Percentiles rank a stretch among this genome's conserved stretches.
phyloP scores from a whole-genome alignment of 2,797 vertebrate genomes.

The Helicolenus hilgendorfi region DNA sequence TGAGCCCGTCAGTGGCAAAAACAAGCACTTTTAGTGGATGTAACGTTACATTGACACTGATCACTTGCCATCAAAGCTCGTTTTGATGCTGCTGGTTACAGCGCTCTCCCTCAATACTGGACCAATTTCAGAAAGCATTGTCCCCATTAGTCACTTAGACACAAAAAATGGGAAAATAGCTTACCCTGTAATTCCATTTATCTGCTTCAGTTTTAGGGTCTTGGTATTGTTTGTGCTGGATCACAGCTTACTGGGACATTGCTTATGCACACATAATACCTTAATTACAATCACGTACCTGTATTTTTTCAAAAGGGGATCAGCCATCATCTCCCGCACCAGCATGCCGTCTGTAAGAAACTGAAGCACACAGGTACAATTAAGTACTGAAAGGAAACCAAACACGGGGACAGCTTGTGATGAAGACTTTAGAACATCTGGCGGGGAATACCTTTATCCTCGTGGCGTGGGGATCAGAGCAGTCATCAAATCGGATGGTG shows the following conservation, averaged over 20 bases:
- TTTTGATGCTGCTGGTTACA: no score
- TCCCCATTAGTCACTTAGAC: neutral
- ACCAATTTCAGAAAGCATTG: neutral
- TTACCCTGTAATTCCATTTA: neutral
- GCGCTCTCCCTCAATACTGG: neutral
- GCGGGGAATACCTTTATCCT: slow-evolving; percentile 94
- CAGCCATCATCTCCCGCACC: slow-evolving; percentile 99
- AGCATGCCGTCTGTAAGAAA: slow-evolving; percentile 99
- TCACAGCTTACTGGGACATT: neutral
- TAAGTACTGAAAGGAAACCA: neutral
- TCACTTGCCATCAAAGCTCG: no score
- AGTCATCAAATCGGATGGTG: slow-evolving; percentile 98
- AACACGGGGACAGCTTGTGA: neutral
- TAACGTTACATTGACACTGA: no score
- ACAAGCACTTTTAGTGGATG: no score
- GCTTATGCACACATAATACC: no score
- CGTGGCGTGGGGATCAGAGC: slow-evolving; percentile 94
- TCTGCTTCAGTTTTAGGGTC: neutral
- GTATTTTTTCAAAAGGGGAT: slow-evolving; percentile 97
- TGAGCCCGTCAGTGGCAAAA: no score
- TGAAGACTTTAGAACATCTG: neutral
- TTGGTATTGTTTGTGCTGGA: neutral
- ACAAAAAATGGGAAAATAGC: neutral
- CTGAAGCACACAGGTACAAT: slow-evolving; percentile 80
- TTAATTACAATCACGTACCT: slow-evolving; percentile 87